These are phyloP conservation scores for Aurelia sp. DNA, from an alignment of 30 jellyfish, hydroid and myxozoan species.

Conservation along the genomic window DNA sequence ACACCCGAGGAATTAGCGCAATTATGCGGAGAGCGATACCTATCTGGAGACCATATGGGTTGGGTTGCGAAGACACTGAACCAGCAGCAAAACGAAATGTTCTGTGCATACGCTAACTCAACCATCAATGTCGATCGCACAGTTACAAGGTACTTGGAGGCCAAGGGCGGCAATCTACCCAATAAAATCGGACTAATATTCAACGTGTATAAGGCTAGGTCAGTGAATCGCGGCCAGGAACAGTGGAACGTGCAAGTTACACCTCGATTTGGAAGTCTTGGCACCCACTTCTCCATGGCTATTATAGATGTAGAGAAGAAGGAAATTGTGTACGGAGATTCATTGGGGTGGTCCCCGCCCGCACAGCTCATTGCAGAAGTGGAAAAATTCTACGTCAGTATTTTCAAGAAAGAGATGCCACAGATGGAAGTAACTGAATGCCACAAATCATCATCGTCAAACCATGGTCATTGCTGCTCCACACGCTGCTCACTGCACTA, in stretches of 20 bases:
- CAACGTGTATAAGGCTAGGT: not conserved
- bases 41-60: conserved; percentile 20
- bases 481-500: too few species aligned
- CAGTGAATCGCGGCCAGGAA: not conserved
- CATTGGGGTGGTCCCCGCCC: too few species aligned
- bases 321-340: not conserved
- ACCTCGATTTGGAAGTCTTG: not conserved
- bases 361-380: too few species aligned
- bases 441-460: too few species aligned
- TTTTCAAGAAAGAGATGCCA: too few species aligned
- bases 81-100: conserved; percentile 8
- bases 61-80: conserved; percentile 3
- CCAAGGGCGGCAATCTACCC: not conserved
- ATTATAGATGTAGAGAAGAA: not conserved
- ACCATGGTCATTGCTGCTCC: too few species aligned
- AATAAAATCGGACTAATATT: not conserved
- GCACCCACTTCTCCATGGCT: not conserved
- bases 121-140: not conserved
- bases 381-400: too few species aligned
- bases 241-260: not conserved
- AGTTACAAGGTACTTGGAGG: not conserved
- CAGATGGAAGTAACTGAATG: too few species aligned
- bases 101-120: conserved; percentile 6
- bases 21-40: not conserved
- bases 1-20: conserved; percentile 9